Base-by-base conservation (phyloP, 2,888 invertebrate genomes). In the Volucella bombylans region DNA sequence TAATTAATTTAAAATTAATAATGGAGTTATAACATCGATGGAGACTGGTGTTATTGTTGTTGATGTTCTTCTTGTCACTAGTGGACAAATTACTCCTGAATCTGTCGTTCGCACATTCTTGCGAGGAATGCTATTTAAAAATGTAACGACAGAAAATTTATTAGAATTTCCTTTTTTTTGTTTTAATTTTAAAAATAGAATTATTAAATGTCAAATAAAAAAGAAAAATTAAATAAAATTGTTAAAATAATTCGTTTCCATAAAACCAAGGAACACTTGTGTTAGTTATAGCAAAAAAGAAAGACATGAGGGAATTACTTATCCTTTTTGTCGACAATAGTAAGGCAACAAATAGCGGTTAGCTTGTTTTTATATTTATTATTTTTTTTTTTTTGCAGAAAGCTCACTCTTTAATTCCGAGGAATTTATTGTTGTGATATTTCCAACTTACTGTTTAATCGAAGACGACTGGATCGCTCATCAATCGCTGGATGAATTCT, bases 101-200 rank as follows among this genome's bases (percentile, higher is more conserved):
- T 88, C 88, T 93, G 92, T 92, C 94, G 94, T 90, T 94, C 95
- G 92, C 96, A 95, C 95, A 97, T 95, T 94, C 94, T 95, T 93
- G 95, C 95, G 92, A 97, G 95, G 94, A 98, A 97, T 93, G 95
- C 96, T 96, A 93, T 78, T 93, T 92, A 88, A 87, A 86, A 87
- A 68, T 86, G 69, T 43, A n/a, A 86, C 73, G 88, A 68, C 65
- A 74, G 76, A 64, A 64, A 81, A 74, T 65, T 65, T 74, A 59
- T 69, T 55, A 15, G 12, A n/a, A 4, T 43, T 11, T 18, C n/a
- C n/a, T 62, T 23, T 54, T 39, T 11, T 79, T 65, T 61, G 18
- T 23, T 23, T 23, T 23, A 1, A 50, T 62, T 57, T 57, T 6
- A 31, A 67, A 61, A 10, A 50, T 68, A 80, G 55, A 49, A 59